phyloP scores from a whole-genome alignment of 1,140 invertebrate genomes.

The Panulirus ornatus region DNA sequence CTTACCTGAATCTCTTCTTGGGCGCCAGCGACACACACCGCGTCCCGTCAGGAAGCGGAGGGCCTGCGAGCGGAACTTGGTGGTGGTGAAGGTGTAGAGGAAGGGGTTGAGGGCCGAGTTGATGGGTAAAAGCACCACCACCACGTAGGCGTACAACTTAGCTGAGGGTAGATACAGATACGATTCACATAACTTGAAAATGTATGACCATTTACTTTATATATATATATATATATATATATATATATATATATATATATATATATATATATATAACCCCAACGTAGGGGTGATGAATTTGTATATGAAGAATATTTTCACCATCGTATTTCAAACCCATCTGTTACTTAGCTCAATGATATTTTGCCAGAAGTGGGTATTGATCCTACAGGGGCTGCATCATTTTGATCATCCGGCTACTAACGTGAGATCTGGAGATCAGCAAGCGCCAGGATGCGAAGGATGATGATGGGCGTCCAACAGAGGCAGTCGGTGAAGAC shows the following conservation, averaged over 20 bases:
- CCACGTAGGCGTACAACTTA: constrained; percentile 82
- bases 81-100: constrained; percentile 88
- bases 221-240: constrained; percentile 9
- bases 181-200: neutral
- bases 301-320: too few relatives aligned
- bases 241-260: neutral
- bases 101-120: constrained; percentile 89
- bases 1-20: constrained; percentile 3
- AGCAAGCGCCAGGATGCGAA: constrained; percentile 84
- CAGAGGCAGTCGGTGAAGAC: constrained; percentile 86
- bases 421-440: constrained; percentile 80
- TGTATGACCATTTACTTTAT: neutral
- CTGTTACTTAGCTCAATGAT: too few relatives aligned
- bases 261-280: neutral
- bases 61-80: constrained; percentile 79
- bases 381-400: too few relatives aligned
- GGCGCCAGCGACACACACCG: constrained; percentile 20
- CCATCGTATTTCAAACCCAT: too few relatives aligned
- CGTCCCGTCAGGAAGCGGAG: constrained; percentile 26
- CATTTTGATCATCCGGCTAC: constrained; percentile 36
- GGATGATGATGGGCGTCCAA: constrained; percentile 86
- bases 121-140: constrained; percentile 83
- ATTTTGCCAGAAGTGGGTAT: too few relatives aligned
- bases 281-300: neutral
- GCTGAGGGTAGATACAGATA: constrained; percentile 77